phyloP scores from a whole-genome alignment of 2,888 invertebrate genomes.

The Aricia artaxerxes region DNA sequence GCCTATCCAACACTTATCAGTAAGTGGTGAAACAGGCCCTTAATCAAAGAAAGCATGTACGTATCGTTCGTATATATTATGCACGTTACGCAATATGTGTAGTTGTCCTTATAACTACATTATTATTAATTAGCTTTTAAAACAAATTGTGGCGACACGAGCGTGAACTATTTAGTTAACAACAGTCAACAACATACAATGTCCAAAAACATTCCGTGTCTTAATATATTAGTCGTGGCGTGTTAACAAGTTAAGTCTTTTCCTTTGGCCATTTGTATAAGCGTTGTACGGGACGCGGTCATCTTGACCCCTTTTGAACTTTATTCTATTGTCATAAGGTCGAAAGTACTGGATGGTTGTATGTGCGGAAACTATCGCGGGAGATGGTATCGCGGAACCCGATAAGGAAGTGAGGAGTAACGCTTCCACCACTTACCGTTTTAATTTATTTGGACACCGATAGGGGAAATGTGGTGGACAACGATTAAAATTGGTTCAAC shows the following conservation, averaged over 20 bases:
- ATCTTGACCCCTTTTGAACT: neutral
- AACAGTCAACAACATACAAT: neutral
- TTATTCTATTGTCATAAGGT: neutral
- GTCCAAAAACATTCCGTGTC: conserved; percentile 20
- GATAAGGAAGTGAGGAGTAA: conserved; percentile 27
- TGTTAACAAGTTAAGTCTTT: conserved; percentile 29
- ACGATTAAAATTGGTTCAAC: too few relatives aligned
- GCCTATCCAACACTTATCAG: too few relatives aligned
- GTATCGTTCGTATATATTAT: neutral
- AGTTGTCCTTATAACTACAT: neutral
- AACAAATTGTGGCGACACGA: neutral
- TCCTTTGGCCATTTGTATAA: conserved; percentile 21
- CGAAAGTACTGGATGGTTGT: neutral
- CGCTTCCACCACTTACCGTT: conserved; percentile 22
- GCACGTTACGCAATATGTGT: neutral
- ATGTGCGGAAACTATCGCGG: conserved; percentile 24
- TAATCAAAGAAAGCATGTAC: too few relatives aligned
- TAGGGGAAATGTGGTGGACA: neutral
- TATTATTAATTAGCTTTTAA: neutral
- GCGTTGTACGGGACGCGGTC: neutral
- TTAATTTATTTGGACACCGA: conserved; percentile 19
- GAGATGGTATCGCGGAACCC: conserved; percentile 25
- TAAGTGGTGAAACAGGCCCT: too few relatives aligned
- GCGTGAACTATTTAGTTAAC: neutral
- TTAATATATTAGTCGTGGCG: conserved; percentile 8